Base-by-base conservation (phyloP, 2,888 invertebrate genomes). In the Lordiphosa andalusiaca region DNA sequence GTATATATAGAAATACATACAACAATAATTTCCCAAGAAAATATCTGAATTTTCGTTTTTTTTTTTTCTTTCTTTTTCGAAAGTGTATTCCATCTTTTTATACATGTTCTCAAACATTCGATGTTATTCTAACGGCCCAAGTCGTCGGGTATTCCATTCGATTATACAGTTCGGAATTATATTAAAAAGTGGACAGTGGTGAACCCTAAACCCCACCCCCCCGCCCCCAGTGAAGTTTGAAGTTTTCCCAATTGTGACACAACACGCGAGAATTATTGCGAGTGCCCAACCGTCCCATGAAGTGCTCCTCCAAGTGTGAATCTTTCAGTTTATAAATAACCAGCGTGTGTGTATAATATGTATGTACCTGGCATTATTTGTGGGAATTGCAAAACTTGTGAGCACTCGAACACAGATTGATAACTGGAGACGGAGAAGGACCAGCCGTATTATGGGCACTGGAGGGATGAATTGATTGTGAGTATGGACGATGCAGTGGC, bases 51-150 rank as follows among this genome's bases (percentile, higher is more conserved):
- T 51, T 64, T 73, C 63, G 40, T 55, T 39, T 47, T 48, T 35
- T 23, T n/a, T n/a, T n/a, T n/a, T n/a, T n/a, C n/a, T n/a, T n/a
- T n/a, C n/a, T n/a, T n/a, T 12, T 36, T 21, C 25, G 47, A 53
- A 44, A 41, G 37, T 41, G 57, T 69, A 68, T 71, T 71, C 40
- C 39, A 67, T 66, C 56, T 62, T 66, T 69, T 69, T 63, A 69
- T 73, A 67, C 58, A 53, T 54, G 75, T 59, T 63, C 54, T 57
- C 61, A 66, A 69, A 53, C 39, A 47, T 73, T 73, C 61, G 50
- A 57, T 66, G 55, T 62, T 74, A 53, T 62, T 74, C 57, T 51
- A 55, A 38, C 69, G 53, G 74, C 57, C 61, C 40, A 56, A 69
- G 55, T 62, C 13, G 53, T 57, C 47, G 56, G 49, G 51, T 44